Conservation (phyloP, 2,797 vertebrate genomes). For the Anabacerthia variegaticeps region DNA sequence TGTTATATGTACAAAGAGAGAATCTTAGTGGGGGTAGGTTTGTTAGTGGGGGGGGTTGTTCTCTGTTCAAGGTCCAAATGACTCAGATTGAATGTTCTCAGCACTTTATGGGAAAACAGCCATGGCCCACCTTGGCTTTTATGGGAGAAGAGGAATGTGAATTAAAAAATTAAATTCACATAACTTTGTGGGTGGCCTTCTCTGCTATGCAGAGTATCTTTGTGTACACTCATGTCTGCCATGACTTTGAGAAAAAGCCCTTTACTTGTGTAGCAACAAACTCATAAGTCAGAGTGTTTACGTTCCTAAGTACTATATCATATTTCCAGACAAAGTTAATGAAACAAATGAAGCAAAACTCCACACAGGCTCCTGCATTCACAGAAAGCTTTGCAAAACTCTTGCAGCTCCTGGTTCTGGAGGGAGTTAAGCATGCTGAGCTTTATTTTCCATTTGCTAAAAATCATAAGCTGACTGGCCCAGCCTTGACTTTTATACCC, state of each 20-base stretch:
- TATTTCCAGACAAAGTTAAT: slow-evolving; percentile 36
- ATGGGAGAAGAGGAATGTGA: slow-evolving; percentile 18
- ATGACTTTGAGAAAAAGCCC: slow-evolving; percentile 54
- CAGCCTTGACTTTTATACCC: not conserved
- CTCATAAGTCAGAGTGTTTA: slow-evolving; percentile 57
- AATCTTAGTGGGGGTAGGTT: not conserved
- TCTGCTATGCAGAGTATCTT: slow-evolving; percentile 46
- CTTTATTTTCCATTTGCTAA: not conserved
- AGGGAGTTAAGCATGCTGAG: not conserved
- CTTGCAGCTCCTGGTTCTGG: not conserved
- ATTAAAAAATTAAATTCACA: slow-evolving; percentile 54
- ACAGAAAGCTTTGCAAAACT: not conserved
- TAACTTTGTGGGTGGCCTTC: slow-evolving; percentile 61
- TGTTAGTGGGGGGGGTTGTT: not conserved
- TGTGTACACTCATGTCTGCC: slow-evolving; percentile 61
- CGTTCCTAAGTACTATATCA: slow-evolving; percentile 53
- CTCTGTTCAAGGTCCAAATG: not conserved
- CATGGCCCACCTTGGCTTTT: slow-evolving; percentile 58
- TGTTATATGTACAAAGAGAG: not conserved
- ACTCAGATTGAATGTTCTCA: not conserved
- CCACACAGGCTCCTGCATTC: not conserved
- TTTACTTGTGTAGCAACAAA: slow-evolving; percentile 60
- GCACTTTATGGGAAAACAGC: not conserved
- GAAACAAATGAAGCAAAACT: slow-evolving; percentile 49
- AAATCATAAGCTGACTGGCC: not conserved